phyloP scores from a whole-genome alignment of 1,140 invertebrate species.

The Dufourea novaeangliae region DNA sequence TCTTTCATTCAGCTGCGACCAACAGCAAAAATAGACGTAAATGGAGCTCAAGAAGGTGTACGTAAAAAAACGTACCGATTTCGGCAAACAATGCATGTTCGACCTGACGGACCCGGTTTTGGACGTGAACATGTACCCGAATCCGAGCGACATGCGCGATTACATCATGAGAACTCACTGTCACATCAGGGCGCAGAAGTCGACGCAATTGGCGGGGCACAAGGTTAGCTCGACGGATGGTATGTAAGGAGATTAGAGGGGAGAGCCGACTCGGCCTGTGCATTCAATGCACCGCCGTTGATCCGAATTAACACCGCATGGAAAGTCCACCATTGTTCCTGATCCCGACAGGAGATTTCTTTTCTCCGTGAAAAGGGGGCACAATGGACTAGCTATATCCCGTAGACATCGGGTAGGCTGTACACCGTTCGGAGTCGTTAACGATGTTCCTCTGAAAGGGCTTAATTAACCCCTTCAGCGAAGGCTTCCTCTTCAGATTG shows the following conservation, averaged over 20 bases:
- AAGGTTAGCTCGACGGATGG: conserved; percentile 80
- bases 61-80: conserved; percentile 86
- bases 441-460: neutral
- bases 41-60: conserved; percentile 85
- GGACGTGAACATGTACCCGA: conserved; percentile 86
- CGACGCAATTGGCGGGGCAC: conserved; percentile 84
- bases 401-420: neutral
- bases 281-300: conserved; percentile 10
- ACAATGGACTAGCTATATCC: neutral
- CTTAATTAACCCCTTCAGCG: neutral
- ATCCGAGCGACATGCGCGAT: conserved; percentile 85
- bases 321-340: neutral
- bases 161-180: conserved; percentile 87
- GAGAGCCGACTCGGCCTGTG: neutral
- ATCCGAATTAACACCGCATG: neutral
- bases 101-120: conserved; percentile 87
- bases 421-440: neutral
- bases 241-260: conserved; percentile 39
- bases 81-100: conserved; percentile 89
- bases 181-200: conserved; percentile 83
- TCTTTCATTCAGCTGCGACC: too few relatives aligned
- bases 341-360: neutral
- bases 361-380: neutral
- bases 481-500: neutral
- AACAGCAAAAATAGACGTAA: too few relatives aligned